Percentiles rank a stretch among this genome's conserved stretches.
phyloP scores from a whole-genome alignment of 2,888 invertebrate species.

The Lasioglossum pauxillum region DNA sequence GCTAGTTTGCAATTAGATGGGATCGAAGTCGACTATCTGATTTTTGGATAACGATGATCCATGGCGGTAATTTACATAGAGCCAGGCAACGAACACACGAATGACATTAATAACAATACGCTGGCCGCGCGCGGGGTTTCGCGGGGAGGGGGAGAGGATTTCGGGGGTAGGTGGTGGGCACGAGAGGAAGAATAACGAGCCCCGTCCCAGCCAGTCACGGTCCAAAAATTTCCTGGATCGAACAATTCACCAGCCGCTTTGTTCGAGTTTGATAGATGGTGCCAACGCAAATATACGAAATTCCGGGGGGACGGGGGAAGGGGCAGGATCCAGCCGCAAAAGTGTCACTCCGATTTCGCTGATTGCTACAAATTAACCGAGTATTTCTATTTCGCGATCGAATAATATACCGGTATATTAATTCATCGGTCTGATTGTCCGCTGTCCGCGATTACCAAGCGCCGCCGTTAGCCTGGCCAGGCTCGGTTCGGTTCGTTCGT shows the following conservation, averaged over 20 bases:
- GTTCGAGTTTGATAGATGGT: conserved; percentile 78
- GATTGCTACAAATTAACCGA: conserved; percentile 46
- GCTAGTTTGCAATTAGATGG: conserved; percentile 58
- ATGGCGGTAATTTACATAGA: conserved; percentile 57
- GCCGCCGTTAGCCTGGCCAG: background rate
- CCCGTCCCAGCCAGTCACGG: conserved; percentile 64
- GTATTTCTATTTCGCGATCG: conserved; percentile 41
- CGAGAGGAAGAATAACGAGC: conserved; percentile 60
- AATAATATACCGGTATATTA: conserved; percentile 35
- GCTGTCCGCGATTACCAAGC: background rate
- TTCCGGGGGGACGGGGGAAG: conserved; percentile 26
- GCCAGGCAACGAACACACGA: conserved; percentile 44
- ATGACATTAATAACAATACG: conserved; percentile 71
- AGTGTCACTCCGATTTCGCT: conserved; percentile 52
- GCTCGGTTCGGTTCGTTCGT: background rate
- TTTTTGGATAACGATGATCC: conserved; percentile 58
- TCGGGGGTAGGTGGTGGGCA: background rate
- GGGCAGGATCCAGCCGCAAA: conserved; percentile 37
- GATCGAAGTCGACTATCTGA: conserved; percentile 52
- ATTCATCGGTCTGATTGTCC: background rate
- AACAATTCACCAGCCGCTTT: conserved; percentile 74
- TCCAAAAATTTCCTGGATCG: conserved; percentile 71
- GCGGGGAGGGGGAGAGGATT: background rate
- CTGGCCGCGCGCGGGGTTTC: conserved; percentile 23
- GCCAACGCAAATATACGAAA: conserved; percentile 62